Evolutionary conservation across 2,888 invertebrate species (phyloP).

Genomic region (Drosophila pullipes): DNA sequence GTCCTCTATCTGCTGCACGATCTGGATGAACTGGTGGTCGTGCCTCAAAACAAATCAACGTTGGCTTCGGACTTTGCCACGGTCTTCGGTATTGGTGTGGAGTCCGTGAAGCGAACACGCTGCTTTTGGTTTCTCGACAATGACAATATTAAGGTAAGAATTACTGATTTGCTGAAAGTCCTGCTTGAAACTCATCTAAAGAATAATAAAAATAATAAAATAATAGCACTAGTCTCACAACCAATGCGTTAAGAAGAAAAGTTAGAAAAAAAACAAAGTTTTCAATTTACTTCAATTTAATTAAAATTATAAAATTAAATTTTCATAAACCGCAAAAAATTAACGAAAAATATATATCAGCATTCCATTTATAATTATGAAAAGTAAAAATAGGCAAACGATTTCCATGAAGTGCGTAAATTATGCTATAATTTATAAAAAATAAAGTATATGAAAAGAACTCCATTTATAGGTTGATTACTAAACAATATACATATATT

Average conservation of each 20-base stretch:
- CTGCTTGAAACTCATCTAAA: not conserved
- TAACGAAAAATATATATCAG: too few species aligned
- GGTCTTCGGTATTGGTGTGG: constrained; percentile 84
- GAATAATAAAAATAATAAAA: not conserved
- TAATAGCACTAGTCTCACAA: not conserved
- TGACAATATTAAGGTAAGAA: constrained; percentile 90
- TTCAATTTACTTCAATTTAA: not conserved
- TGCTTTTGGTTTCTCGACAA: constrained; percentile 97
- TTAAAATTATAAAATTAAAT: not conserved
- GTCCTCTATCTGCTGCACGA: constrained; percentile 93
- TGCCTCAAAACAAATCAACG: constrained; percentile 45
- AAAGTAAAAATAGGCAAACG: too few species aligned
- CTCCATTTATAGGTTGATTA: not conserved
- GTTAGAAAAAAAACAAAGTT: not conserved
- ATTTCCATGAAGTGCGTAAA: too few species aligned
- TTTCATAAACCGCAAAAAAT: too few species aligned
- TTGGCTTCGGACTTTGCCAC: constrained; percentile 23
- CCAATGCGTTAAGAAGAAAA: not conserved
- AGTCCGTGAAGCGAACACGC: constrained; percentile 91
- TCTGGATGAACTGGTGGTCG: constrained; percentile 87
- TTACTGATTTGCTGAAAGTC: not conserved
- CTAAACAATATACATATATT: not conserved
- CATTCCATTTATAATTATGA: too few species aligned
- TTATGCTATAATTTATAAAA: too few species aligned
- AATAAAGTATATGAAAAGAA: not conserved